Evolutionary conservation across 2,113 vertebrate genomes (phyloP).

Genomic region (Ictidomys tridecemlineatus): DNA sequence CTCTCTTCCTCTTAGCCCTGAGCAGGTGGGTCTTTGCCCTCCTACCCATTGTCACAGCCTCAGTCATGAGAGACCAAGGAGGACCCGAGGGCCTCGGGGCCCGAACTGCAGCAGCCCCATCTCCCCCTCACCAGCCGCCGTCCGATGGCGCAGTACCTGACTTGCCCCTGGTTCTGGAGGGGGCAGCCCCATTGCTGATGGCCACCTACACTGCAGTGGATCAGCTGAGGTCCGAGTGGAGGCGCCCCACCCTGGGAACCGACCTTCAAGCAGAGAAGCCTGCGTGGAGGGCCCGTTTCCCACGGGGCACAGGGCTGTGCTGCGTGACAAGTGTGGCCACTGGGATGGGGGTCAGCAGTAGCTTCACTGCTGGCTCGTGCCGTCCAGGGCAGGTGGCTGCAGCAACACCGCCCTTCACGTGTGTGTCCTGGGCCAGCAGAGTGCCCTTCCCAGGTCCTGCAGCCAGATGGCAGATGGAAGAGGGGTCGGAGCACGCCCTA

Average conservation of each 20-base stretch:
- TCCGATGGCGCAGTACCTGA: accelerated
- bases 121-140: too few relatives aligned
- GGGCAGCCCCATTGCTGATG: accelerated
- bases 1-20: accelerated
- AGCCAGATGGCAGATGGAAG: background rate
- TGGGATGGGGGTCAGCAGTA: too few relatives aligned
- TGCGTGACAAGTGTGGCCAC: too few relatives aligned
- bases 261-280: accelerated
- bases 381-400: too few relatives aligned
- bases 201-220: accelerated
- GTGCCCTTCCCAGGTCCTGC: background rate
- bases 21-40: background rate
- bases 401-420: background rate
- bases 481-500: background rate
- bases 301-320: too few relatives aligned
- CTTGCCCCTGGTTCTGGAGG: background rate
- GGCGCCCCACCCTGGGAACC: background rate
- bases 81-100: background rate
- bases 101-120: too few relatives aligned
- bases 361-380: too few relatives aligned
- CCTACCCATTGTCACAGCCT: background rate
- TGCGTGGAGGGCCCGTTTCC: too few relatives aligned
- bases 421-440: too few relatives aligned
- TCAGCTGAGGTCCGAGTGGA: accelerated
- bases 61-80: background rate